Evolutionary conservation across 2,113 vertebrate genomes (phyloP), one percentile per base, ranked within the genome.

Genomic region (Podocnemis expansa): DNA sequence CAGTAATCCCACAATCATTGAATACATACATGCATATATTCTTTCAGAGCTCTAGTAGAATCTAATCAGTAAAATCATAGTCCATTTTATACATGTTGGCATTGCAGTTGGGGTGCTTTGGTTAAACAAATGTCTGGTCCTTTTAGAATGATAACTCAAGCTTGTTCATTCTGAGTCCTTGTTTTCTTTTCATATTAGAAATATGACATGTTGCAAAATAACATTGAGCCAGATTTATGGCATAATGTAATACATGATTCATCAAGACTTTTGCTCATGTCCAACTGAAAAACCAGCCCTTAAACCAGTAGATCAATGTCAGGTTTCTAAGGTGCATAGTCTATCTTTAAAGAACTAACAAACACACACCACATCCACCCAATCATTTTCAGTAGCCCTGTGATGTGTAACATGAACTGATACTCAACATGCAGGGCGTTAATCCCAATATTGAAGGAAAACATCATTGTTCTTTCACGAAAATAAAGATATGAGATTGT

Each of bases 371-470:
- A 60, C 93, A 47, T 25, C 82, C 81, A 60, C 88, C 80, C 2
- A 82, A 63, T 58, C 12, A 3, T 89, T 88, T 95, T 89, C 76
- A 54, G 27, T 54, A 76, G 56, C 29, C 43, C 78, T 91, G 73
- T 80, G 19, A 80, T 24, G 94, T 90, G 58, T 92, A 95, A 80
- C 81, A 82, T 38, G 54, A 94, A 70, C 85, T 56, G 29, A 80
- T 83, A 17, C 91, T 49, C 85, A 95, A 91, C 56, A 31, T 34
- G 78, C 22, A 88, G 97, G 88, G 96, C 19, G 27, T 92, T 95
- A 54, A 96, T 96, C 96, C 97, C 75, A 82, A 89, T 88, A 78
- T 87, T 96, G 80, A 90, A 88, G 45, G 87, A 90, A 97, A 95
- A 94, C 80, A 89, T 87, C 82, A 78, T 43, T 76, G 93, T 90